Evolutionary conservation across 2,888 invertebrate species (phyloP), one percentile per base, ranked within the genome.

Genomic region (Flexamia atlantica): DNA sequence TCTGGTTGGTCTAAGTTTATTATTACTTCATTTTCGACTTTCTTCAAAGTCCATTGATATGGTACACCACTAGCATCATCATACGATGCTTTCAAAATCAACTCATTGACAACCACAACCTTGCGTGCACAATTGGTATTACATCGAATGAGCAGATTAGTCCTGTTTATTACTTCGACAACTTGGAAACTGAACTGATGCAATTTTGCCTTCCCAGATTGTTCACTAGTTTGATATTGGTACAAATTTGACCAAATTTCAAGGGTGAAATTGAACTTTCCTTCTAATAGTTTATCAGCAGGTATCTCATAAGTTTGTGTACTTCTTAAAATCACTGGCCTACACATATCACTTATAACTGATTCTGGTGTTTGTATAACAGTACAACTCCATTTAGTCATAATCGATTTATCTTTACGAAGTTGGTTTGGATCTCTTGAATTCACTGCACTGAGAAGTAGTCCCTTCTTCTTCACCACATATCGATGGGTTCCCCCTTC

Each of bases 221-320:
- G 30, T 12, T 12, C 1, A 64, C 20, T 30, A 12, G 25, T 30
- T 28, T 12, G 12, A 0, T 64, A 28, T 30, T 28, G 10, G 64
- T 64, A 64, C 64, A 64, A 30, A 14, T 64, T 17, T 14, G 30
- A 14, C 64, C 64, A 64, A 64, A 64, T 30, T 17, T 64, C 64
- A 7, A 64, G 30, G n/a, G 64, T 64, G 12, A 64, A 64, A 5
- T 64, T 64, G 64, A 28, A 64, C 14, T 28, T 14, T 64, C 64
- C 64, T 14, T 64, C 64, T 28, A 9, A 14, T 12, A 64, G 28
- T 28, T 14, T 1, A 0, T 30, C 25, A 1, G 64, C 4, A 20
- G 7, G 9, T 20, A 57, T 57, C 20, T 3, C 0, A n/a, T 57
- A 57, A 23, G 9, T 7, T 23, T 57, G 14, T 1, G 2, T 3